phyloP scores from a whole-genome alignment of 2,888 invertebrate genomes.

The Phortica magna region DNA sequence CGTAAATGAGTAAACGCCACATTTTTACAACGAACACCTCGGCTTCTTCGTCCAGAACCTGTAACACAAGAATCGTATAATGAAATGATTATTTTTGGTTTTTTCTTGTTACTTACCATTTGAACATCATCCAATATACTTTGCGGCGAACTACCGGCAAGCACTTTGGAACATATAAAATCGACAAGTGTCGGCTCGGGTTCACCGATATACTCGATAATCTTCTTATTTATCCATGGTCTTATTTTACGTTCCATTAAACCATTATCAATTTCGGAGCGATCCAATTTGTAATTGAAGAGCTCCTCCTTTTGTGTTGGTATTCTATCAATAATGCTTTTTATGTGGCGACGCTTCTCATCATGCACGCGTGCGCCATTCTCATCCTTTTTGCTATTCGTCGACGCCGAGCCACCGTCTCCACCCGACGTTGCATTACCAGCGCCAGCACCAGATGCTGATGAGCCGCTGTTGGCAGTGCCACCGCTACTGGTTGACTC shows the following conservation, averaged over 20 bases:
- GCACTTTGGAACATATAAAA: conserved; percentile 99
- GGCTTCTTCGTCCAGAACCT: conserved; percentile 99
- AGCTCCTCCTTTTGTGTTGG: conserved; percentile 98
- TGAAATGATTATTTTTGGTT: neutral
- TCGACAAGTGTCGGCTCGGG: conserved; percentile 99
- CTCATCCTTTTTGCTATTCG: conserved; percentile 79
- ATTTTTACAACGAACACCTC: conserved; percentile 99
- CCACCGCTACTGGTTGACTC: conserved; percentile 57
- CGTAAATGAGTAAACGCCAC: conserved; percentile 99
- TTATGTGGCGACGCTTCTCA: conserved; percentile 97
- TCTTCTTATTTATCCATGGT: conserved; percentile 99
- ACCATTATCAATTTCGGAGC: conserved; percentile 87
- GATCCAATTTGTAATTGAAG: conserved; percentile 96
- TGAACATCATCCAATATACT: conserved; percentile 98
- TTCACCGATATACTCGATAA: conserved; percentile 99
- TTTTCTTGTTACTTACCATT: conserved; percentile 86
- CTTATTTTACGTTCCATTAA: conserved; percentile 97
- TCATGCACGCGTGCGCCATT: conserved; percentile 87
- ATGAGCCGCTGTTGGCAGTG: conserved; percentile 34
- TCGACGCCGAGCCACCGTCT: neutral
- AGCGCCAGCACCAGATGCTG: conserved; percentile 41
- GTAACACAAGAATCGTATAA: conserved; percentile 41
- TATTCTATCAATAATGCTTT: conserved; percentile 98
- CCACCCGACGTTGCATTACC: conserved; percentile 35
- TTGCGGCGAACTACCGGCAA: conserved; percentile 94